Evolutionary conservation across 2,113 vertebrate species (phyloP).

Genomic region (Hydrolagus affinis): DNA sequence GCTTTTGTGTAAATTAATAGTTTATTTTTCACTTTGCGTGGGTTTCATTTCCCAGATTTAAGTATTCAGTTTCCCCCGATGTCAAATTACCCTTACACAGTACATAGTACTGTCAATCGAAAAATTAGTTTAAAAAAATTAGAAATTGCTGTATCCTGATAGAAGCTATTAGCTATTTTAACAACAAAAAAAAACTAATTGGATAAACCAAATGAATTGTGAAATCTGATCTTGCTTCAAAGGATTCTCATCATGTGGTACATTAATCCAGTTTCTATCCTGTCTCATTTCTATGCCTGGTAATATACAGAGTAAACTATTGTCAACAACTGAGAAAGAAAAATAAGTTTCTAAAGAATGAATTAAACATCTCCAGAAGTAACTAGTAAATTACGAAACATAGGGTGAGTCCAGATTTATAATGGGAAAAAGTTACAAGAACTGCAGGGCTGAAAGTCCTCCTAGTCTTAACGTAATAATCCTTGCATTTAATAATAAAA

Average conservation of each 20-base stretch:
- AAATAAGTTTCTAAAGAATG: constrained; percentile 8
- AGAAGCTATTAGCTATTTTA: not conserved
- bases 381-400: not conserved
- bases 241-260: not conserved
- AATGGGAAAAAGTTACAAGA: not conserved
- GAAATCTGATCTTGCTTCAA: constrained; percentile 15
- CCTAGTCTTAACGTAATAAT: too few relatives aligned
- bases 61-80: not conserved
- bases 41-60: constrained; percentile 17
- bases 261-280: not conserved
- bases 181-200: not conserved
- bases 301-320: not conserved
- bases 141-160: not conserved
- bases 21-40: not conserved
- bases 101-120: constrained; percentile 21
- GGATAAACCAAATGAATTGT: not conserved
- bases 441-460: too few relatives aligned
- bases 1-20: not conserved
- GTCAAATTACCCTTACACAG: not conserved
- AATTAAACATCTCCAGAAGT: not conserved
- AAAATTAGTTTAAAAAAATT: constrained; percentile 29
- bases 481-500: too few relatives aligned
- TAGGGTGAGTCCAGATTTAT: not conserved
- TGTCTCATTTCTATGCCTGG: not conserved
- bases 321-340: not conserved